Percentiles rank a stretch among this genome's conserved stretches.
phyloP scores from a whole-genome alignment of 1,140 invertebrate genomes.

The Geopemphigus sp. region DNA sequence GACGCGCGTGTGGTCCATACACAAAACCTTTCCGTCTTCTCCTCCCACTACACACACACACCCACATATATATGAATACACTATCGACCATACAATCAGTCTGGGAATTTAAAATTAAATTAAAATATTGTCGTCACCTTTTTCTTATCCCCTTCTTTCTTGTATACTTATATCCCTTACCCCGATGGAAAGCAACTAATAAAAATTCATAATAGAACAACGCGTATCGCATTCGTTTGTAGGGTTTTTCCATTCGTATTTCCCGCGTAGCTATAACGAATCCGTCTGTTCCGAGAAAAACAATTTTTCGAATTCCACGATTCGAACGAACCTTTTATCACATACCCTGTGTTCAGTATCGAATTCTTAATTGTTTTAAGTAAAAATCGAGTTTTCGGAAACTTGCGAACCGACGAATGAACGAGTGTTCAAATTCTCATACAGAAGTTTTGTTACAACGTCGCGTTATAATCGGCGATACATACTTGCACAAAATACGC shows the following conservation, averaged over 20 bases:
- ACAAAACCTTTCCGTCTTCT: background rate
- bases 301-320: slow-evolving; percentile 5
- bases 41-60: background rate
- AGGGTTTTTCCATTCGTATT: background rate
- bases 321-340: no score
- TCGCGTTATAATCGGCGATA: no score
- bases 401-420: background rate
- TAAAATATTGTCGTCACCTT: slow-evolving; percentile 35
- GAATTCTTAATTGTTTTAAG: background rate
- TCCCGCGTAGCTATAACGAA: background rate
- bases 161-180: background rate
- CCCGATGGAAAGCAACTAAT: background rate
- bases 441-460: no score
- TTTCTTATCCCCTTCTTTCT: background rate
- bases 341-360: background rate
- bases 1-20: slow-evolving; percentile 32
- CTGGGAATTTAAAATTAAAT: slow-evolving; percentile 33
- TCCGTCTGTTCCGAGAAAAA: background rate
- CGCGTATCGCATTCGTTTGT: background rate
- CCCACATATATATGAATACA: background rate
- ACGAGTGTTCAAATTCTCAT: no score
- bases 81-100: background rate
- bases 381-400: background rate
- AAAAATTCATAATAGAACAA: background rate
- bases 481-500: no score